phyloP scores from a whole-genome alignment of 2,888 invertebrate species.

The Ditula angustiorana region DNA sequence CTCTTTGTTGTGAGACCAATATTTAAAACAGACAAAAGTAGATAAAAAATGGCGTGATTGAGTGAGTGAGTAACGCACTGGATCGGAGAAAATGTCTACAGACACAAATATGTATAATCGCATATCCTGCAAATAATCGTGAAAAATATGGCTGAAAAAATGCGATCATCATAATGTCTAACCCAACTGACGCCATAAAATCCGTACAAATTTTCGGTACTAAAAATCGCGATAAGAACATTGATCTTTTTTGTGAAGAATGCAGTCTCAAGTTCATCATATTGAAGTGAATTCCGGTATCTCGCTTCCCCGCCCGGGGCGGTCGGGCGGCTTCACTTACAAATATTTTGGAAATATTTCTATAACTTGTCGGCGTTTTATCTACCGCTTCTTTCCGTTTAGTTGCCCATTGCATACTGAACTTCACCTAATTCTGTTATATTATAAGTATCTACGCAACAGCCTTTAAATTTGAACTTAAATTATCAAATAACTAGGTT shows the following conservation, averaged over 20 bases:
- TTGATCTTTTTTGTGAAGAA: conserved; percentile 42
- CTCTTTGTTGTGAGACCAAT: too few relatives aligned
- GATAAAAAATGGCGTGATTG: too few relatives aligned
- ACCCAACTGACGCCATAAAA: too few relatives aligned
- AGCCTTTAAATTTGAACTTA: conserved; percentile 40
- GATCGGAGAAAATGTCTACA: too few relatives aligned
- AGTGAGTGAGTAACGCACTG: too few relatives aligned
- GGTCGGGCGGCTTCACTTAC: conserved; percentile 71
- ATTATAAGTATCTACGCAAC: background rate
- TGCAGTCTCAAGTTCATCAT: conserved; percentile 53
- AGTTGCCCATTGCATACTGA: conserved; percentile 69
- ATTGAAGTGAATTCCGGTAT: conserved; percentile 53
- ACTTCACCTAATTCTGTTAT: background rate
- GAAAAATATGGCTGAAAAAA: too few relatives aligned
- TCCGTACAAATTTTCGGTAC: conserved; percentile 7
- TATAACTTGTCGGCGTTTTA: conserved; percentile 83
- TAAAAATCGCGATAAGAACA: conserved; percentile 17
- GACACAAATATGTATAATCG: too few relatives aligned
- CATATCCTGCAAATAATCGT: too few relatives aligned
- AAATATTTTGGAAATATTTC: conserved; percentile 86
- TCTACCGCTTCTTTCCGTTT: conserved; percentile 84
- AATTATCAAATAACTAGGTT: rapidly evolving
- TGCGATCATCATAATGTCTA: too few relatives aligned
- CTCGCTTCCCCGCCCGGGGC: conserved; percentile 61
- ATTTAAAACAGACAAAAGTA: too few relatives aligned